phyloP scores from a whole-genome alignment of 2,113 vertebrate genomes.

The Ceratotherium simum region DNA sequence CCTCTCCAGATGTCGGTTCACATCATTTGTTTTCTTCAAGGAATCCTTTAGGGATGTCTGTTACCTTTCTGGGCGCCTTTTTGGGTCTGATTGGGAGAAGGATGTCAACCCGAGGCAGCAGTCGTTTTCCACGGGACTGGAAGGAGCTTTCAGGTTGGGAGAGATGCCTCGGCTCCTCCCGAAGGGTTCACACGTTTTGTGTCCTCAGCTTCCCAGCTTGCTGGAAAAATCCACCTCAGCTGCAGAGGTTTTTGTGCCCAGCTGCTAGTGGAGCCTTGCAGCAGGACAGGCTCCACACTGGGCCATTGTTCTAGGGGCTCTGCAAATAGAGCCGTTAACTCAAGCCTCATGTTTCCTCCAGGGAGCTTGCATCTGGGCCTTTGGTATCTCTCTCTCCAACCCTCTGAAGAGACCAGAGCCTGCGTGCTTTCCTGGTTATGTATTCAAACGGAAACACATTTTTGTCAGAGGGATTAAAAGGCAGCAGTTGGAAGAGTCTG shows the following conservation, averaged over 20 bases:
- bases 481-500: neutral
- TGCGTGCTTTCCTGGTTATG: neutral
- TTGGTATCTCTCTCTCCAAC: neutral
- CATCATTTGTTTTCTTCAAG: neutral
- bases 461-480: slow-evolving; percentile 14
- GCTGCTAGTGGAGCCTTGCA: neutral
- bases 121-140: neutral
- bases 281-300: neutral
- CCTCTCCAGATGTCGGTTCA: neutral
- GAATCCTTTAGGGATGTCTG: fast-evolving
- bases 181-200: neutral
- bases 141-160: neutral
- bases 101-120: fast-evolving
- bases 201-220: neutral
- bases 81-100: neutral
- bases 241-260: neutral
- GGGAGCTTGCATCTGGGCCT: neutral
- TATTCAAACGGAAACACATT: slow-evolving; percentile 9
- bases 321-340: neutral
- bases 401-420: neutral
- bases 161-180: neutral
- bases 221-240: neutral
- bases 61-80: neutral
- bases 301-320: neutral
- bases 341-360: neutral